Conservation (phyloP, 2,888 invertebrate species). For the Phymatocera aterrima region DNA sequence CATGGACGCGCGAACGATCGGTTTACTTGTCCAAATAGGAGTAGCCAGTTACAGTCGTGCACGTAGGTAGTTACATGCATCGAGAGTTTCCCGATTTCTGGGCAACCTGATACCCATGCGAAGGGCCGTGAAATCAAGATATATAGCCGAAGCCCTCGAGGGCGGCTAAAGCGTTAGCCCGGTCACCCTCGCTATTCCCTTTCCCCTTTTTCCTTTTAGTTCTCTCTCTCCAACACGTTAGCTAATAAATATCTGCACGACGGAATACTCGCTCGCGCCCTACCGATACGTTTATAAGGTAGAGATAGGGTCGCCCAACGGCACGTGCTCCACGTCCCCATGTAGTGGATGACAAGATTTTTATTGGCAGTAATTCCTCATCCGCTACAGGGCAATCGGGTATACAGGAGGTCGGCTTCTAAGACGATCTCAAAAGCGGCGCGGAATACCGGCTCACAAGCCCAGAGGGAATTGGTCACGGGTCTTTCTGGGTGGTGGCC, state of each 20-base stretch:
- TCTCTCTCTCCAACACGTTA: conserved; percentile 25
- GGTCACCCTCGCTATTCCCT: conserved; percentile 15
- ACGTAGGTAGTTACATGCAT: background rate
- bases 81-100: conserved; percentile 72
- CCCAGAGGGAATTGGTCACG: background rate
- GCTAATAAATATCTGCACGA: conserved; percentile 68
- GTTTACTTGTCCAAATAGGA: background rate
- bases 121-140: conserved; percentile 74
- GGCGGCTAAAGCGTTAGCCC: conserved; percentile 49
- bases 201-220: conserved; percentile 30
- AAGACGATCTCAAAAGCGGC: background rate
- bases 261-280: conserved; percentile 53
- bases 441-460: background rate
- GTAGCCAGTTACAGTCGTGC: background rate
- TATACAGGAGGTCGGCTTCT: background rate
- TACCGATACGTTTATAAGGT: conserved; percentile 45
- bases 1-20: conserved; percentile 26
- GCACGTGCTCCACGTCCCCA: conserved; percentile 61
- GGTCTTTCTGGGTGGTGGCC: conserved; percentile 9
- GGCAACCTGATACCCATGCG: conserved; percentile 73
- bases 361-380: conserved; percentile 65
- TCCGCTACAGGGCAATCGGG: conserved; percentile 39
- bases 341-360: conserved; percentile 67
- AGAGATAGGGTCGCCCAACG: conserved; percentile 45
- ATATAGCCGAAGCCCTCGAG: conserved; percentile 62